Conservation (phyloP, 2,888 invertebrate genomes). For the Craniophora ligustri region DNA sequence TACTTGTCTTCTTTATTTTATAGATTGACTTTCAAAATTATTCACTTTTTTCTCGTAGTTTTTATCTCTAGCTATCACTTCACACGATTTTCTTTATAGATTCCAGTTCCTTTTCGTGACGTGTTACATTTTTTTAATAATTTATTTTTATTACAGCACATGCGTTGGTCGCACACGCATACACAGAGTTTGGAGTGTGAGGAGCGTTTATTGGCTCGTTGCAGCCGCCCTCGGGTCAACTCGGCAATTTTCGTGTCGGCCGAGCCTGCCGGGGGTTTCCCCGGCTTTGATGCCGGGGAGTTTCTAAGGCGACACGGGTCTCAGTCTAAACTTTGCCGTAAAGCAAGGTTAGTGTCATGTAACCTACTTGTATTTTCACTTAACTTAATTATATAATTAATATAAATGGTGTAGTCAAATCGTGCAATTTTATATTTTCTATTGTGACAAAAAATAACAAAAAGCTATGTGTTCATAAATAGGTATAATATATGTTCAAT, state of each 20-base stretch:
- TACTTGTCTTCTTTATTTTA: conserved; percentile 6
- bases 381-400: not conserved
- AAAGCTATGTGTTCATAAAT: no score
- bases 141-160: conserved; percentile 85
- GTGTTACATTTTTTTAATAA: not conserved
- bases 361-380: not conserved
- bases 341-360: conserved; percentile 88
- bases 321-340: conserved; percentile 93
- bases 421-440: no score
- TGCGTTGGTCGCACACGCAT: conserved; percentile 92
- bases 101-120: not conserved
- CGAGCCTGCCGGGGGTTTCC: conserved; percentile 92
- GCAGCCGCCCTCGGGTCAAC: conserved; percentile 93
- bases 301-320: conserved; percentile 94
- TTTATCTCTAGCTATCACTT: conserved; percentile 15
- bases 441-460: no score
- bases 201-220: conserved; percentile 88
- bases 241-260: conserved; percentile 95
- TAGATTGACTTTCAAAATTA: not conserved
- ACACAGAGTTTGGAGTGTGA: conserved; percentile 90
- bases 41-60: conserved; percentile 10
- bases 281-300: conserved; percentile 94
- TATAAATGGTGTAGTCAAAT: no score
- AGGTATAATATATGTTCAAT: no score
- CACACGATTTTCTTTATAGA: conserved; percentile 9